Base-by-base conservation (phyloP, 2,113 vertebrate species). In the Notiomystis cincta region DNA sequence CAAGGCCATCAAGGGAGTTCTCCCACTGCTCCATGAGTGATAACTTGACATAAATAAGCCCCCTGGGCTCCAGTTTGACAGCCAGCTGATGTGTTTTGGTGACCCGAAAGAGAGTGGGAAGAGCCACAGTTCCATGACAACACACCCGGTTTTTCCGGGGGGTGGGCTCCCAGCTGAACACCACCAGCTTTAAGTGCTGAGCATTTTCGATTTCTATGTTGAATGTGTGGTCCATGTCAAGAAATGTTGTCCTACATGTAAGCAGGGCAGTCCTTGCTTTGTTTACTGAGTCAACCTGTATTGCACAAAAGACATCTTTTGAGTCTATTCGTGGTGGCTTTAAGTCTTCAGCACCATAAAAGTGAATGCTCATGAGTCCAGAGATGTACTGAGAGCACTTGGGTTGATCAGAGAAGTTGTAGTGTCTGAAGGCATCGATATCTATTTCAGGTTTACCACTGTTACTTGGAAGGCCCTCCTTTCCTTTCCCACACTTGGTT, bases 171-270 rank as follows among this genome's bases (percentile, higher is more conserved):
- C 99, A 99, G 86, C 99, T 99, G 96, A 99, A 99, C 69, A 99
- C 99, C 50, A 99, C 99, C 60, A 99, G 97, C 95, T 99, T 99
- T 95, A 99, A 98, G 95, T 99, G 99, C 98, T 99, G 99, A 9
- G 99, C 99, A 0, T 99, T 99, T 98, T 99, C 99, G 38, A 99
- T 98, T 93, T 99, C 99, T 75, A 99, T 99, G 97, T 99, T 99
- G 96, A 99, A 99, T 2, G 99, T 99, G 97, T 99, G 99, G 96
- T 99, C 99, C 99, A 99, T 99, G 88, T 99, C 99, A 54, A 99
- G 97, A 97, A 99, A 99, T 2, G 99, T 93, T 1, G 99, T 99
- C 88, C 98, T 98, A 73, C 99, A 99, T 0, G 99, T 99, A 51
- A 99, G 99, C 79, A 99, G 98, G 22, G 99, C 99, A 11, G 99